Evolutionary conservation across 2,113 vertebrate genomes (phyloP).

Genomic region (pig (Sus scrofa)): DNA sequence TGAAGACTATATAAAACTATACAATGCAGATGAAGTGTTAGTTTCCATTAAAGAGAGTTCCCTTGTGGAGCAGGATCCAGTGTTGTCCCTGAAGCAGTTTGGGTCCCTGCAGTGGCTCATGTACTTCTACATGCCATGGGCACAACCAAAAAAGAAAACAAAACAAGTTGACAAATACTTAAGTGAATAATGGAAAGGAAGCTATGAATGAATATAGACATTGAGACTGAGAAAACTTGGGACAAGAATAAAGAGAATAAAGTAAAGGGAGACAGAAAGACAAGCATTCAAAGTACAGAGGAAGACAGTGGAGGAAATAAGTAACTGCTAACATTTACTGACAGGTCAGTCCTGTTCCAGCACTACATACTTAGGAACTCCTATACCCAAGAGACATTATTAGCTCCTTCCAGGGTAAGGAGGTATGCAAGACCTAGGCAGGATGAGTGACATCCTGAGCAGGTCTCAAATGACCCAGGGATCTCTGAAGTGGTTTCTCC

Average conservation of each 20-base stretch:
- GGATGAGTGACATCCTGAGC: background rate
- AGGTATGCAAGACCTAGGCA: background rate
- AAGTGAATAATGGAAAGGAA: background rate
- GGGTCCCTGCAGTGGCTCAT: no score
- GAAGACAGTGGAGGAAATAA: background rate
- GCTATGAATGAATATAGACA: background rate
- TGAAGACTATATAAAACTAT: background rate
- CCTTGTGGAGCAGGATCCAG: no score
- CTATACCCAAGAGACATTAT: background rate
- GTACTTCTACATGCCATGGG: no score
- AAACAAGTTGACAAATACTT: background rate
- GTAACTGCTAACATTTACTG: background rate
- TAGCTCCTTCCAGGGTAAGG: background rate
- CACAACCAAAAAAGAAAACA: no score
- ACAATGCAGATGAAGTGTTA: background rate
- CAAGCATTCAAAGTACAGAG: background rate
- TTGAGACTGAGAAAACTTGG: background rate
- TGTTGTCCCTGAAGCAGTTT: no score
- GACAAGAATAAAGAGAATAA: background rate
- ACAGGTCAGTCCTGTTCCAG: background rate
- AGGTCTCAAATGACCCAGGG: background rate
- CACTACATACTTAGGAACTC: background rate
- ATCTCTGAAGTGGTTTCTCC: background rate
- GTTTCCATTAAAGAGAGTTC: background rate
- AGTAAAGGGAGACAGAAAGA: background rate